A percentile compares a stretch with the other conserved stretches of the same genome.
Evolutionary conservation across 1,140 invertebrate genomes (phyloP).

Genomic region (Polyergus mexicanus): DNA sequence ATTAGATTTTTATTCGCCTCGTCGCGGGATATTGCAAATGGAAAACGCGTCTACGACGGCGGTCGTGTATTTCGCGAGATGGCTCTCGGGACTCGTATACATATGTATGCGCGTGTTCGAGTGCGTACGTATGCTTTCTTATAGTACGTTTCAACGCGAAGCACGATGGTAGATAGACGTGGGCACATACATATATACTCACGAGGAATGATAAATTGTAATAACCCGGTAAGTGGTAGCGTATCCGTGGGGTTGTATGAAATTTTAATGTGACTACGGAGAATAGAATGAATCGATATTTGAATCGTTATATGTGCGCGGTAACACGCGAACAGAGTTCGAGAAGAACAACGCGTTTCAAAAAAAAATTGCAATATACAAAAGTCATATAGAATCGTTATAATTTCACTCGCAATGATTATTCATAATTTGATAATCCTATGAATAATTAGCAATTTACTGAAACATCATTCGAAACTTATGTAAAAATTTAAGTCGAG

Average conservation of each 20-base stretch:
- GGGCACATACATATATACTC: not conserved
- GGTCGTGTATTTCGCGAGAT: conserved; percentile 52
- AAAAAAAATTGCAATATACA: not conserved
- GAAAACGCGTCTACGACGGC: conserved; percentile 47
- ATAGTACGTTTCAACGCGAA: not conserved
- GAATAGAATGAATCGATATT: conserved; percentile 57
- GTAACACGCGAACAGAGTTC: not conserved
- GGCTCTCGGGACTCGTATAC: not conserved
- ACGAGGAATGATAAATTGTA: conserved; percentile 49
- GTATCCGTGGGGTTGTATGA: conserved; percentile 40
- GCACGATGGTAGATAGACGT: not conserved
- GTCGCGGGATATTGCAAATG: conserved; percentile 68
- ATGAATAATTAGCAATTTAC: not conserved
- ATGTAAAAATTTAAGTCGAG: not conserved
- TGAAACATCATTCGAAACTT: not conserved
- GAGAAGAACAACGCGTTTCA: not conserved
- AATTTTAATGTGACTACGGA: conserved; percentile 49
- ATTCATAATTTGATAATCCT: not conserved
- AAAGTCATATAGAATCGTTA: not conserved
- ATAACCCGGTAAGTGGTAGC: conserved; percentile 37
- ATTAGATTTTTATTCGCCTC: conserved; percentile 75
- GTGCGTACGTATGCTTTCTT: not conserved
- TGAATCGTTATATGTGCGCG: conserved; percentile 14
- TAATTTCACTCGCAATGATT: not conserved
- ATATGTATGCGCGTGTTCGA: no score